Conservation (phyloP, 2,797 vertebrate genomes). For the Pitangus sulphuratus region DNA sequence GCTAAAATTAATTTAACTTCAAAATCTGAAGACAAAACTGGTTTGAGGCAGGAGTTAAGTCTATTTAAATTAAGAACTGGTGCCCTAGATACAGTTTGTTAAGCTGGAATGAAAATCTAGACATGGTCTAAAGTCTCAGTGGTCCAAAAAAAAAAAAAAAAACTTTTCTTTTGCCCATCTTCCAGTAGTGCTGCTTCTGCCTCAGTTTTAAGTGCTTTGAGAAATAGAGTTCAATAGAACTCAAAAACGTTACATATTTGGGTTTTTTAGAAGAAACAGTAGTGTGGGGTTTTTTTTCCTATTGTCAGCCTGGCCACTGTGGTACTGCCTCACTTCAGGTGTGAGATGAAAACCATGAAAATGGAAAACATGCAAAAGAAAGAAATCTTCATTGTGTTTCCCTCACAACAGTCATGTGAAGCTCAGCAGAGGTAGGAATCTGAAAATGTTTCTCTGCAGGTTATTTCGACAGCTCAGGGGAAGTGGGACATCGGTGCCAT, state of each 20-base stretch:
- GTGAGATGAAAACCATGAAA: not conserved
- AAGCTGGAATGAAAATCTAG: not conserved
- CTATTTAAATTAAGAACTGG: not conserved
- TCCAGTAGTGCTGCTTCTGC: not conserved
- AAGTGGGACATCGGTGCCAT: fast-evolving
- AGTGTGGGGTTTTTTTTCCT: fast-evolving
- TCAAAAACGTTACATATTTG: not conserved
- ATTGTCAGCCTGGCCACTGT: not conserved
- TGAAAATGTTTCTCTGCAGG: not conserved
- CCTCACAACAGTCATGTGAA: not conserved
- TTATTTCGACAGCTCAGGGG: not conserved
- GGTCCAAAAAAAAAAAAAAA: not conserved
- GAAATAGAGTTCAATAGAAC: not conserved
- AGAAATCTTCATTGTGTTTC: not conserved
- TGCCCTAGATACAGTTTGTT: not conserved
- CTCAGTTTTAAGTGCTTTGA: not conserved
- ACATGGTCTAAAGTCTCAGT: not conserved
- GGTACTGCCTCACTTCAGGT: not conserved
- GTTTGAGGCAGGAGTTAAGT: not conserved
- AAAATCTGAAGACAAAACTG: not conserved
- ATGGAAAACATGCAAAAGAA: not conserved
- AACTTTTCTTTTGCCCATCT: not conserved
- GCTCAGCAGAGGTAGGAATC: not conserved
- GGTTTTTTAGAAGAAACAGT: not conserved
- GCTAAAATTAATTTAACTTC: not conserved